These are phyloP conservation scores for Drosophila limbata DNA, from an alignment of 2,888 invertebrate species.

Conservation along the genomic window DNA sequence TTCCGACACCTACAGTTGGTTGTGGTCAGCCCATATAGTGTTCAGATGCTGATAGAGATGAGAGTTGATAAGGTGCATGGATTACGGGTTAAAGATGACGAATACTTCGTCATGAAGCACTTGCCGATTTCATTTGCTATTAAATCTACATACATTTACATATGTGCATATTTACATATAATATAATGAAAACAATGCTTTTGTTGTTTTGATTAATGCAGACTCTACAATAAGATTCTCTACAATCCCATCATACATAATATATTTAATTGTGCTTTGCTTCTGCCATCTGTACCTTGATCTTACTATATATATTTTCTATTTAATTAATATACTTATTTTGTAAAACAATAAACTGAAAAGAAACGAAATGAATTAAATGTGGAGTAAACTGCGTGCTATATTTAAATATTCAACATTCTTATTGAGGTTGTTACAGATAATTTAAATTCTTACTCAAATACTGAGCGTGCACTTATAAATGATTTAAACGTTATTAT, in stretches of 20 bases:
- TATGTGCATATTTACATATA: slow-evolving; percentile 14
- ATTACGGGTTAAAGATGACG: slow-evolving; percentile 48
- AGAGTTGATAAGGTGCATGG: slow-evolving; percentile 39
- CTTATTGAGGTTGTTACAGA: slow-evolving; percentile 63
- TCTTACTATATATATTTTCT: slow-evolving; percentile 61
- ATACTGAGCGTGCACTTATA: background rate
- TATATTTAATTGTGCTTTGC: slow-evolving; percentile 55
- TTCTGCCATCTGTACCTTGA: slow-evolving; percentile 66
- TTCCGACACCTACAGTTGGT: slow-evolving; percentile 9
- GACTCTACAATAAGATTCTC: slow-evolving; percentile 33
- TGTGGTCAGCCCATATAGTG: slow-evolving; percentile 7
- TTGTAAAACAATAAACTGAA: slow-evolving; percentile 1
- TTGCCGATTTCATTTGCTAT: slow-evolving; percentile 41
- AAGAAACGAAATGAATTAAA: slow-evolving; percentile 21
- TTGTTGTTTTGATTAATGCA: slow-evolving; percentile 61
- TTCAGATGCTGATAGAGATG: slow-evolving; percentile 14
- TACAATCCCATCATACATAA: slow-evolving; percentile 24
- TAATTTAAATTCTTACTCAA: slow-evolving; percentile 20
- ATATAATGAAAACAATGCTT: slow-evolving; percentile 64
- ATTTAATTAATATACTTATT: slow-evolving; percentile 35
- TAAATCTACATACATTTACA: slow-evolving; percentile 7
- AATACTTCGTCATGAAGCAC: slow-evolving; percentile 52
- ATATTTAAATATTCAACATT: slow-evolving; percentile 44
- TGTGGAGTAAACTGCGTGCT: slow-evolving; percentile 74
- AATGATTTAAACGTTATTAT: background rate